Evolutionary conservation across 2,888 invertebrate species (phyloP), one percentile per base, ranked within the genome.

Genomic region (Oscheius sp.): DNA sequence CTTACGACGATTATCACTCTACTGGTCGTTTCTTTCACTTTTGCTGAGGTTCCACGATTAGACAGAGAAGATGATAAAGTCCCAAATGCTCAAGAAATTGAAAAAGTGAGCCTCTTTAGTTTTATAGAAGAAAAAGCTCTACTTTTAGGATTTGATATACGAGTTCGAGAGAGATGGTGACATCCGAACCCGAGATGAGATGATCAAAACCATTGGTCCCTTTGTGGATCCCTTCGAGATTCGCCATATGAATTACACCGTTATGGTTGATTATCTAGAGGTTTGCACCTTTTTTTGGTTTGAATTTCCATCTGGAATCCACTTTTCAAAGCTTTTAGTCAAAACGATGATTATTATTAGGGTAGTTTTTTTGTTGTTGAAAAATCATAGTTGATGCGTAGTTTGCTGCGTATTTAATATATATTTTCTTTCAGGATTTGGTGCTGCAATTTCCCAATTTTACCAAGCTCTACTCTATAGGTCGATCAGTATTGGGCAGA

Each of bases 401-500:
- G n/a, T n/a, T n/a, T n/a, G n/a, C n/a, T n/a, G n/a, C n/a, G n/a
- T n/a, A n/a, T n/a, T n/a, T n/a, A n/a, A n/a, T n/a, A n/a, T n/a
- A n/a, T n/a, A n/a, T n/a, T n/a, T 10, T 15, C 8, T 71, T 70
- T 27, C 52, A 82, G 74, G 53, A 70, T 4, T 67, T 82, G 17
- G 69, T 71, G 23, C 17, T 39, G 20, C 67, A 72, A 15, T 87
- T 83, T 67, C 87, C 87, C 0, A 70, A 83, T 63, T 75, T 88
- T 42, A 87, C 87, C 1, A 75, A 84, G 20, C 69, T 88, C 48
- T 87, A 88, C 78, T 85, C 85, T 76, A 91, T 95, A 77, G 97
- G 98, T 0, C 91, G 92, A 87, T 93, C 94, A 50, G 93, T 95
- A 6, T 89, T 93, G 86, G 91, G 91, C 0, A 89, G 94, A 73